Evolutionary conservation across 2,888 invertebrate genomes (phyloP), one percentile per base, ranked within the genome.

Genomic region (Ephialtes manifestator): DNA sequence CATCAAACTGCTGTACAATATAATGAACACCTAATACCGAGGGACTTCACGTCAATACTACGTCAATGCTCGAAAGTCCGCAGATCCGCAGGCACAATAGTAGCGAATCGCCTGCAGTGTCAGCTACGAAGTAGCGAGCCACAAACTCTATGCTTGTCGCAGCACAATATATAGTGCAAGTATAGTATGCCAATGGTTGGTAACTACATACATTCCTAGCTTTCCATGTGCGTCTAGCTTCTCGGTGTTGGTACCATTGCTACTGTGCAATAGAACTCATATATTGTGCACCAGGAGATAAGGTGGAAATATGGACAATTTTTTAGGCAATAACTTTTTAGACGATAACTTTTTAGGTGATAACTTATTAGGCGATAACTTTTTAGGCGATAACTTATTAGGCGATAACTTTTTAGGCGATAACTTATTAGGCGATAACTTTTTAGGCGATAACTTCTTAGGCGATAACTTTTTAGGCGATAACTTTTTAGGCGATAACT

Each of bases 1-100:
- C 74, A 74, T 46, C 24, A 24, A 43, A 46, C 24, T 58, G 46
- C 58, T 15, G 72, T 72, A n/a, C 60, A 46, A 74, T 60, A 74
- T 74, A 58, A 74, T 74, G 55, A 74, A 74, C 39, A 60, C 43
- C 60, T 58, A 74, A 74, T 74, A 74, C 60, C 74, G 74, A 18
- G 39, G 20, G 74, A 24, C 13, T 74, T 46, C 28, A 28, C 39
- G 43, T 60, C 58, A 46, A 74, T 60, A 58, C 24, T 46, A 31
- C 71, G 71, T 55, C 55, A 39, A 71, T 71, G 55, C 58, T 60
- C 74, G 74, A 74, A 60, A 60, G 46, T 60, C 39, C 55, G 43
- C 28, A 46, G 74, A 60, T 74, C 55, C 74, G 46, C 24, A 18
- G 58, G 43, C 43, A 46, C 28, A 74, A 60, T 74, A 74, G 58